A percentile compares a stretch with the other conserved stretches of the same genome.
These are phyloP conservation scores for Meteorus colon DNA, from an alignment of 2,888 invertebrate species.

Conservation along the genomic window DNA sequence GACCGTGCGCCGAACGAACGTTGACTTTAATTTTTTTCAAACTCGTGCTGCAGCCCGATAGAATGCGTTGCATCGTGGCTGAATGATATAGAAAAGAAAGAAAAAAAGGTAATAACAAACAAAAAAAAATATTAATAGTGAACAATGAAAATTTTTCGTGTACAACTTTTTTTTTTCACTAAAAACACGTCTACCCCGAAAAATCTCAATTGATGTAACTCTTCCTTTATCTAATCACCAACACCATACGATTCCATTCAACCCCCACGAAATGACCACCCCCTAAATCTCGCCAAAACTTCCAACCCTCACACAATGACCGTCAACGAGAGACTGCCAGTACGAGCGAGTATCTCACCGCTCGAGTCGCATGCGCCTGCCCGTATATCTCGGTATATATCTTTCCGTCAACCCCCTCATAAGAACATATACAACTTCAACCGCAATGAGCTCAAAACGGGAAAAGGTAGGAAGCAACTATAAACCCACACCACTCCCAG, in stretches of 20 bases:
- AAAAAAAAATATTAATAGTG: neutral
- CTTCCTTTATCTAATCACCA: neutral
- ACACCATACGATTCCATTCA: slow-evolving; percentile 2
- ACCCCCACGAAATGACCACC: slow-evolving; percentile 22
- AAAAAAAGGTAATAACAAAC: slow-evolving; percentile 19
- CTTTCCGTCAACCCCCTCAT: slow-evolving; percentile 42
- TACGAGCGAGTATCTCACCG: slow-evolving; percentile 52
- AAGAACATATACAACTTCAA: slow-evolving; percentile 49
- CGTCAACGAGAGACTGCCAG: slow-evolving; percentile 64
- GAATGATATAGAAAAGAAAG: slow-evolving; percentile 35
- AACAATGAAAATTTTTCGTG: neutral
- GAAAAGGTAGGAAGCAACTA: slow-evolving; percentile 42
- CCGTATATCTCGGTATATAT: slow-evolving; percentile 57
- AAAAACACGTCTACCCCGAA: neutral
- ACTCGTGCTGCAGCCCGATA: slow-evolving; percentile 49
- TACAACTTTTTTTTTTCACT: neutral
- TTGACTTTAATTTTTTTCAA: slow-evolving; percentile 47
- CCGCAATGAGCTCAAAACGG: slow-evolving; percentile 47
- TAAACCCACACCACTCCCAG: slow-evolving; percentile 40
- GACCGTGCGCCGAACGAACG: slow-evolving; percentile 47
- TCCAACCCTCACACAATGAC: slow-evolving; percentile 57
- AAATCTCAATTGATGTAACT: neutral
- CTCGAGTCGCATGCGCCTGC: slow-evolving; percentile 54
- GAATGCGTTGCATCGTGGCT: slow-evolving; percentile 54
- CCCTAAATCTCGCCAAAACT: slow-evolving; percentile 40